These are phyloP conservation scores for Nerophis lumbriciformis DNA, from an alignment of 2,113 vertebrate species.

Conservation along the genomic window DNA sequence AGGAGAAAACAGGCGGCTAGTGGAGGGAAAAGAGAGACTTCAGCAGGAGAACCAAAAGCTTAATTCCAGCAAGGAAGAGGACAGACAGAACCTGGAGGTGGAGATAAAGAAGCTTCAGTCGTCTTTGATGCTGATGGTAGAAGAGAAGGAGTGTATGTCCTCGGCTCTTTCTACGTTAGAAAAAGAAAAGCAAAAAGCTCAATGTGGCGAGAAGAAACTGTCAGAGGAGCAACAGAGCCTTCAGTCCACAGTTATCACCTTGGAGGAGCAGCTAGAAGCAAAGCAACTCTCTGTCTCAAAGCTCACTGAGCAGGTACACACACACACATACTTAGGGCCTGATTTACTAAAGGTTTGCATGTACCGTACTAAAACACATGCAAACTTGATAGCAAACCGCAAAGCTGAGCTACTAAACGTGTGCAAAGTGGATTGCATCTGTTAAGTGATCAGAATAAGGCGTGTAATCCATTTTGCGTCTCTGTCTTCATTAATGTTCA, in stretches of 20 bases:
- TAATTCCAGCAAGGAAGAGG: conserved; percentile 22
- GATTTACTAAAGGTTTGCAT: too few relatives aligned
- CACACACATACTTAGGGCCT: neutral
- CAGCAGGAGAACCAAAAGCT: conserved; percentile 54
- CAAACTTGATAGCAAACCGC: too few relatives aligned
- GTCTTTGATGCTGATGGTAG: conserved; percentile 18
- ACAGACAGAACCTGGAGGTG: conserved; percentile 29
- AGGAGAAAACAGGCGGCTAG: conserved; percentile 22
- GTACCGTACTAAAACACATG: too few relatives aligned
- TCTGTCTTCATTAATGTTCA: too few relatives aligned
- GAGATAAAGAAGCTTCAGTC: conserved; percentile 38
- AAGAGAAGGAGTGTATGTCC: conserved; percentile 44
- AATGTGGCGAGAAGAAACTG: conserved; percentile 55
- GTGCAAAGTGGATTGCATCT: too few relatives aligned
- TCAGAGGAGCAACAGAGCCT: conserved; percentile 26
- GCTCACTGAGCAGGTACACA: conserved; percentile 45
- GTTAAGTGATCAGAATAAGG: too few relatives aligned
- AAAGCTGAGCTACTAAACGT: too few relatives aligned
- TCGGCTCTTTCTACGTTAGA: conserved; percentile 42
- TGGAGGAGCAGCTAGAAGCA: conserved; percentile 43
- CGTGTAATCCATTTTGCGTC: too few relatives aligned
- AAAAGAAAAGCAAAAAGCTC: conserved; percentile 53
- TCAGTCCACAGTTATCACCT: conserved; percentile 20
- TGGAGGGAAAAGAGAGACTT: conserved; percentile 54
- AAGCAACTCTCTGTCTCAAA: conserved; percentile 26